These are phyloP conservation scores for Piprites chloris DNA, from an alignment of 2,113 vertebrate species.

Conservation along the genomic window DNA sequence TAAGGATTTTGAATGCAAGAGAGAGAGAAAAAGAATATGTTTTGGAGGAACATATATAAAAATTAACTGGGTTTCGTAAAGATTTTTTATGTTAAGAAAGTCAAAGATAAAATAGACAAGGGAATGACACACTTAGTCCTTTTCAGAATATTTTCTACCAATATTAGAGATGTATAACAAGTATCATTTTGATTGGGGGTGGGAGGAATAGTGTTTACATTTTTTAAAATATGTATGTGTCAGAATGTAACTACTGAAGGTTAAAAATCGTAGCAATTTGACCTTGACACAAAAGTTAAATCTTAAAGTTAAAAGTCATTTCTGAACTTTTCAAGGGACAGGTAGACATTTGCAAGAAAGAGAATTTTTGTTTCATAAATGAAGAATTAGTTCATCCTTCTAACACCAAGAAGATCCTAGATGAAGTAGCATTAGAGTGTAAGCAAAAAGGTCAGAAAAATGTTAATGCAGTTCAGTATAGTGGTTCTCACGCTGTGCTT, in stretches of 20 bases:
- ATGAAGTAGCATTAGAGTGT: background rate
- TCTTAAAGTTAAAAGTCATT: background rate
- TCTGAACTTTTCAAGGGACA: background rate
- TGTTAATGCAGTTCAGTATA: background rate
- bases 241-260: background rate
- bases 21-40: background rate
- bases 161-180: background rate
- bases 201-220: background rate
- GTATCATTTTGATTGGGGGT: background rate
- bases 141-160: background rate
- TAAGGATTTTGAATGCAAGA: background rate
- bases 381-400: background rate
- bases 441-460: background rate
- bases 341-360: background rate
- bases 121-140: fast-evolving
- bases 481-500: background rate
- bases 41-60: background rate
- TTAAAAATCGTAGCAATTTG: background rate
- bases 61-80: background rate
- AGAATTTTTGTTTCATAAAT: background rate
- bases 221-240: background rate
- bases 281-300: background rate
- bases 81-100: background rate
- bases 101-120: background rate
- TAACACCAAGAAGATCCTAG: background rate